These are phyloP conservation scores for Cryptotermes secundus DNA, from an alignment of 1,140 invertebrate genomes.

Conservation along the genomic window DNA sequence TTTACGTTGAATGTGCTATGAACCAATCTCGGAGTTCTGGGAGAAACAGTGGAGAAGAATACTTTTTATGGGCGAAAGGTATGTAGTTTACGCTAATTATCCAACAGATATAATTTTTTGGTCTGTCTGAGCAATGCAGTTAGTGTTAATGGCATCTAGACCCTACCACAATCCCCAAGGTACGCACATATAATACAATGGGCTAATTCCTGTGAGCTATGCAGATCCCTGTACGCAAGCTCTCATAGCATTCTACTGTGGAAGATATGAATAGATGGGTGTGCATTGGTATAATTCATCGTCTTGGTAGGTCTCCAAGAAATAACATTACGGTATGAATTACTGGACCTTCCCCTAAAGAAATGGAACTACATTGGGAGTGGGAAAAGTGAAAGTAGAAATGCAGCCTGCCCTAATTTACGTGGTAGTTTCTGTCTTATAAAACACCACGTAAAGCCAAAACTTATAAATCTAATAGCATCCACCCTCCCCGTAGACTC, in stretches of 20 bases:
- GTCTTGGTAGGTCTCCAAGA: neutral
- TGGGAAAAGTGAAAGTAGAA: neutral
- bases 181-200: neutral
- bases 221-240: too few relatives aligned
- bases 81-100: neutral
- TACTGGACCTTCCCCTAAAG: neutral
- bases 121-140: neutral
- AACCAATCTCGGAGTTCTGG: neutral
- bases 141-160: neutral
- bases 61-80: neutral
- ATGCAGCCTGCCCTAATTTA: too few relatives aligned
- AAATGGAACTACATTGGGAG: neutral
- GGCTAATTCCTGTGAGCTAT: neutral
- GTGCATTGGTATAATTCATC: neutral
- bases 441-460: too few relatives aligned
- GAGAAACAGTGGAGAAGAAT: neutral
- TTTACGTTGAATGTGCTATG: neutral
- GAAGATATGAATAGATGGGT: too few relatives aligned
- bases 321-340: neutral
- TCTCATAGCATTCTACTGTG: too few relatives aligned
- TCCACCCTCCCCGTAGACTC: too few relatives aligned
- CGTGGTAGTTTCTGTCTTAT: too few relatives aligned
- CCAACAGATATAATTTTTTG: neutral
- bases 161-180: neutral
- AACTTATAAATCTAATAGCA: too few relatives aligned